These are phyloP conservation scores for Hucho hucho DNA, from an alignment of 2,113 vertebrate genomes.

Conservation along the genomic window DNA sequence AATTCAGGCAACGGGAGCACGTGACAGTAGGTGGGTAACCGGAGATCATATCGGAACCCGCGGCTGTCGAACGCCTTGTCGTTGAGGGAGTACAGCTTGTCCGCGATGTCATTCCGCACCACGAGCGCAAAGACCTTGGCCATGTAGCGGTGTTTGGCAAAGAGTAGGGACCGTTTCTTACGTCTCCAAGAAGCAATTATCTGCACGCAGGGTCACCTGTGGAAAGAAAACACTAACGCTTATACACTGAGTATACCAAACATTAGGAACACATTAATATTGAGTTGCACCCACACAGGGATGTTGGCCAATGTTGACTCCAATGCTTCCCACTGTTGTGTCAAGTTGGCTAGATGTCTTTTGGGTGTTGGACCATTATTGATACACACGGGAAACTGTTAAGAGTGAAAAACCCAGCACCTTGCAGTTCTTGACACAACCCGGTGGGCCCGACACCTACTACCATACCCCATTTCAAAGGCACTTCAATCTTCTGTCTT, in stretches of 20 bases:
- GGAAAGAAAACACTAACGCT: background rate
- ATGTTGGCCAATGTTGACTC: too few relatives aligned
- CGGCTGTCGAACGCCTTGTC: conserved; percentile 79
- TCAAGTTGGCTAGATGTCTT: too few relatives aligned
- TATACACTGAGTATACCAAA: background rate
- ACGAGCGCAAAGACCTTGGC: conserved; percentile 91
- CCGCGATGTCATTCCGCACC: conserved; percentile 92
- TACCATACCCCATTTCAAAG: too few relatives aligned
- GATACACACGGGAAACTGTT: too few relatives aligned
- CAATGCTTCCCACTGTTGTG: too few relatives aligned
- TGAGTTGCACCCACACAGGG: too few relatives aligned
- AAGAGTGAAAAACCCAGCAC: too few relatives aligned
- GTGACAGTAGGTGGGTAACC: conserved; percentile 88
- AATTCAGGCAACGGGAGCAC: conserved; percentile 56
- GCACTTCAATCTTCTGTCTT: too few relatives aligned
- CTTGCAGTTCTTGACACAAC: too few relatives aligned
- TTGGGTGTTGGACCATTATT: too few relatives aligned
- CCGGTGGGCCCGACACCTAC: too few relatives aligned
- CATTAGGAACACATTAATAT: too few relatives aligned
- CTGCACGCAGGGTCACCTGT: conserved; percentile 93
- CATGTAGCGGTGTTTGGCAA: conserved; percentile 93
- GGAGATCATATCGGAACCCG: conserved; percentile 85
- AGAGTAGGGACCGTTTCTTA: conserved; percentile 93
- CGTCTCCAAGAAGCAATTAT: conserved; percentile 88
- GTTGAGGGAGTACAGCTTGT: conserved; percentile 91